Evolutionary conservation across 2,888 invertebrate genomes (phyloP).

Genomic region (Alloplasta piceator): DNA sequence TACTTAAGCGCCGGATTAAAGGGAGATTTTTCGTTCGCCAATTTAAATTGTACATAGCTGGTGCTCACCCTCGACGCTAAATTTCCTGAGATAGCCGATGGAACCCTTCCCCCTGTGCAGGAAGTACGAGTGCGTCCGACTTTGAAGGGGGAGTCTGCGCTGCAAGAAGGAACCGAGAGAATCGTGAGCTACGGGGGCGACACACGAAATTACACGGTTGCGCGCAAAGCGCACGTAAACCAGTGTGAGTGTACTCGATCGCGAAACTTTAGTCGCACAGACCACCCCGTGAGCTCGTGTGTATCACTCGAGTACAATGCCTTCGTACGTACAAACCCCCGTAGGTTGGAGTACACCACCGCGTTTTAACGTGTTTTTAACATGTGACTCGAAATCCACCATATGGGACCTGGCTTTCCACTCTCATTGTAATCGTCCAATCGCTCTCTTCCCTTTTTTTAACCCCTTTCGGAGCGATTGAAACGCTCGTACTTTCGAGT

Average conservation of each 20-base stretch:
- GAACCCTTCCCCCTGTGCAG: conserved; percentile 36
- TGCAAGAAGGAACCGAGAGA: conserved; percentile 18
- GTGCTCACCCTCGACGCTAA: conserved; percentile 8
- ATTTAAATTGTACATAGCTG: conserved; percentile 45
- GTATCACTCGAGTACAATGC: conserved; percentile 58
- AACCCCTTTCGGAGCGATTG: conserved; percentile 2
- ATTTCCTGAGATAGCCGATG: conserved; percentile 34
- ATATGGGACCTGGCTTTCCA: conserved; percentile 62
- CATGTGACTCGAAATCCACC: conserved; percentile 58
- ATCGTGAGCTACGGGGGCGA: conserved; percentile 20
- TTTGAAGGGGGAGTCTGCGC: conserved; percentile 15
- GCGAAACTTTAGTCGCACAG: conserved; percentile 66
- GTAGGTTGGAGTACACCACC: conserved; percentile 60
- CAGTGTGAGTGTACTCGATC: conserved; percentile 65
- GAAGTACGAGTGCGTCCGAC: conserved; percentile 30
- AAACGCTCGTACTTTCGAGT: background rate
- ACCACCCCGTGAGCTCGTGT: conserved; percentile 62
- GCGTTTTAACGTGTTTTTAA: conserved; percentile 60
- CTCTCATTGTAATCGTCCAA: conserved; percentile 22
- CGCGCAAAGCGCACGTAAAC: conserved; percentile 13
- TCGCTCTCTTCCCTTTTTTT: background rate
- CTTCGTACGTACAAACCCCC: conserved; percentile 44
- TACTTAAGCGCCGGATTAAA: conserved; percentile 52
- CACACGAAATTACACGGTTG: conserved; percentile 16
- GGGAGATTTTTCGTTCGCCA: conserved; percentile 23